Evolutionary conservation across 2,113 vertebrate genomes (phyloP), one percentile per base, ranked within the genome.

Genomic region (Monarcha castaneiventris): DNA sequence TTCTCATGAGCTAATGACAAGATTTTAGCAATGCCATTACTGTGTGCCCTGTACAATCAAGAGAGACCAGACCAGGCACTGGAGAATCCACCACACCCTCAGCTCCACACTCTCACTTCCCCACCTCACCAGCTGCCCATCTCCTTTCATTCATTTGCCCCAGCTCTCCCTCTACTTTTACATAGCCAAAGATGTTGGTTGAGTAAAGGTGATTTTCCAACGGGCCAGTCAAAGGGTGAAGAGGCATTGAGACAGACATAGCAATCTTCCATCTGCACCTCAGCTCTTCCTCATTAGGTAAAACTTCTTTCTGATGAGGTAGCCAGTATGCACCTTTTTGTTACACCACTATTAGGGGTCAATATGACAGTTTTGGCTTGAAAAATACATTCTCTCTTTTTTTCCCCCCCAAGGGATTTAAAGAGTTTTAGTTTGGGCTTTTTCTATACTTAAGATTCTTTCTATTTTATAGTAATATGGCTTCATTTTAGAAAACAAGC

Each of bases 391-490:
- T 54, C 4, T 39, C 18, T 46, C 11, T 29, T 37, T 29, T n/a
- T 16, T 14, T 13, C 0, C 5, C 13, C 18, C 13, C 23, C 1
- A 7, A 23, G 3, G 0, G 2, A 5, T 41, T 87, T 32, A 54
- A 56, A 35, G 16, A 49, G 2, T 9, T 71, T 43, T 49, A 67
- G 23, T 61, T 17, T 22, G 7, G 11, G 2, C 6, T 27, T 77
- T 80, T 41, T 16, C 5, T 59, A 4, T 27, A 7, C 2, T 58
- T 61, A 16, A 4, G 3, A 3, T 5, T 79, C 4, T 26, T 54
- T 64, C 6, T 61, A 5, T 64, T 85, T 82, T 59, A 3, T 41
- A 69, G 10, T 2, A 63, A 3, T 20, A 18, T 11, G 44, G 2
- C 1, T 87, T 87, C 1, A 19, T 35, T 63, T 83, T 44, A 41